These are phyloP conservation scores for Neopelma chrysocephalum DNA, from an alignment of 2,797 vertebrate genomes.

Conservation along the genomic window DNA sequence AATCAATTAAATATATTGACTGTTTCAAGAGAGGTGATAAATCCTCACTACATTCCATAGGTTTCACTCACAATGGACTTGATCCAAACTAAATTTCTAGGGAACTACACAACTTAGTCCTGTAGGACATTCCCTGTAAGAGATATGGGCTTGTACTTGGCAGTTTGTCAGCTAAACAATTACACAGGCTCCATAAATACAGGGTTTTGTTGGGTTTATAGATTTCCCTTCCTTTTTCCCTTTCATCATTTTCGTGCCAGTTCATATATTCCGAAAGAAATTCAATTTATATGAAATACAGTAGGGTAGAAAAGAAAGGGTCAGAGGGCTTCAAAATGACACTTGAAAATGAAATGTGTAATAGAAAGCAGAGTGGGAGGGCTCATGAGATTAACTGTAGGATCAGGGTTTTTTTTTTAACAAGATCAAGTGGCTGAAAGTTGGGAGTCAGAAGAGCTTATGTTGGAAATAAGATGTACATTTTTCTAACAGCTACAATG, in stretches of 20 bases:
- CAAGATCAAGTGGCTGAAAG: conserved; percentile 24
- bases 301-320: neutral
- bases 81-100: neutral
- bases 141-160: neutral
- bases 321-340: neutral
- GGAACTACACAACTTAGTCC: neutral
- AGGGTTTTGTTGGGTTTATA: neutral
- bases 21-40: neutral
- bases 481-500: neutral
- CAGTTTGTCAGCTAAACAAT: conserved; percentile 42
- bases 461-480: neutral
- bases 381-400: neutral
- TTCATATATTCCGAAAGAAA: neutral
- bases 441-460: neutral
- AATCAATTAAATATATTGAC: conserved; percentile 8
- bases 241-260: neutral
- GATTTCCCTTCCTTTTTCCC: neutral
- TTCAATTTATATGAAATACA: conserved; percentile 54
- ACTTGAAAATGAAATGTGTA: neutral
- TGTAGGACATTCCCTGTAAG: neutral
- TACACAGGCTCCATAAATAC: conserved; percentile 14
- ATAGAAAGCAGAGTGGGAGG: neutral
- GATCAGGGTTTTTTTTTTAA: neutral
- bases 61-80: neutral
- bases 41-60: neutral